These are phyloP conservation scores for Wiebesia pumilae DNA, from an alignment of 1,140 invertebrate species.

Conservation along the genomic window DNA sequence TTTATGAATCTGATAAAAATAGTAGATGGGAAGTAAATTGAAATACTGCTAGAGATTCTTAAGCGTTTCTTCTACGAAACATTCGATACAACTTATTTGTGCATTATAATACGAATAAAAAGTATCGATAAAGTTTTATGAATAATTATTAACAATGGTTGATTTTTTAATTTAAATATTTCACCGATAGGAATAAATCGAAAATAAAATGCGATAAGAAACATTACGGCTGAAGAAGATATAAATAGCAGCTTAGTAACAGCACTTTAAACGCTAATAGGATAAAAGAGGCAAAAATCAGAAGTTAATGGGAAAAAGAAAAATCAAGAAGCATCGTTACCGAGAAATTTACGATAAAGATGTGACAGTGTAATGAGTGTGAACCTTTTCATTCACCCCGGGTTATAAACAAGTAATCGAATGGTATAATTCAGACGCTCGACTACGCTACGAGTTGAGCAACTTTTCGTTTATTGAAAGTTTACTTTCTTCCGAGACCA, in stretches of 20 bases:
- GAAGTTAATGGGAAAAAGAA: slow-evolving; percentile 5
- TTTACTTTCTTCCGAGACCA: slow-evolving; percentile 48
- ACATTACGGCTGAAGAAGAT: slow-evolving; percentile 13
- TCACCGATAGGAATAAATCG: background rate
- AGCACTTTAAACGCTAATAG: slow-evolving; percentile 10
- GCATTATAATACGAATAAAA: background rate
- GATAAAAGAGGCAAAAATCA: slow-evolving; percentile 22
- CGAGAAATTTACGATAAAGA: slow-evolving; percentile 26
- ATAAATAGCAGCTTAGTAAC: slow-evolving; percentile 25
- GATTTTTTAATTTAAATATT: slow-evolving; percentile 12
- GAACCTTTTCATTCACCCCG: slow-evolving; percentile 23
- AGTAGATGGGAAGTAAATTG: background rate
- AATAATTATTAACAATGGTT: background rate
- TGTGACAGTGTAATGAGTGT: slow-evolving; percentile 22
- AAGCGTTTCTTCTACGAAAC: background rate
- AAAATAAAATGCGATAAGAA: slow-evolving; percentile 25
- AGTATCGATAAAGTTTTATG: background rate
- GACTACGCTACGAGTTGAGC: background rate
- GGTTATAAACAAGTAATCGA: slow-evolving; percentile 36
- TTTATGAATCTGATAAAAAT: background rate
- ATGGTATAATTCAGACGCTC: background rate
- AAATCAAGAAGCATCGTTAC: slow-evolving; percentile 12
- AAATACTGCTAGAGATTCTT: background rate
- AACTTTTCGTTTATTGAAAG: background rate
- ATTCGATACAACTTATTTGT: background rate